phyloP scores from a whole-genome alignment of 2,797 vertebrate genomes.

The Labroides dimidiatus region DNA sequence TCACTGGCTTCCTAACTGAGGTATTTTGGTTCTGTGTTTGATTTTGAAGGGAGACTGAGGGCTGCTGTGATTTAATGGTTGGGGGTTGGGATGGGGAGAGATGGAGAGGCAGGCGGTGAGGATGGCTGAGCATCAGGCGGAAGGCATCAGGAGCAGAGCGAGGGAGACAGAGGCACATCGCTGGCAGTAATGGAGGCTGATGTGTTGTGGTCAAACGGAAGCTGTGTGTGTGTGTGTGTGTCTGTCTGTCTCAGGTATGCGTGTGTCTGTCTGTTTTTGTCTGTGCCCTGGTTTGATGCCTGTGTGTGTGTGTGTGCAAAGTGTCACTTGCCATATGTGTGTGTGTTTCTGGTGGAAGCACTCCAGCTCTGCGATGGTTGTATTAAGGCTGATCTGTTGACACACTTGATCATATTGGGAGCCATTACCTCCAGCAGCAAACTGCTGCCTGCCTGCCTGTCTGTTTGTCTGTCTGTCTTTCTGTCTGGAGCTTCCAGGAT shows the following conservation, averaged over 20 bases:
- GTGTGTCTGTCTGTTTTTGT: slow-evolving; percentile 47
- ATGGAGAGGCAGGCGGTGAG: slow-evolving; percentile 54
- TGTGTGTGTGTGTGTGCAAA: slow-evolving; percentile 28
- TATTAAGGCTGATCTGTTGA: slow-evolving; percentile 78
- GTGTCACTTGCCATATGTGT: slow-evolving; percentile 43
- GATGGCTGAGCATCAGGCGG: slow-evolving; percentile 67
- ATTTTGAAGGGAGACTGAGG: slow-evolving; percentile 36
- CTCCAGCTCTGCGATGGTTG: slow-evolving; percentile 40
- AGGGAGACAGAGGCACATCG: slow-evolving; percentile 65
- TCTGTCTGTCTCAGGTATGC: slow-evolving; percentile 63
- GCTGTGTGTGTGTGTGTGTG: slow-evolving; percentile 61
- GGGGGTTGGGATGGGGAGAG: slow-evolving; percentile 62
- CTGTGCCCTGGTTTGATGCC: slow-evolving; percentile 30
- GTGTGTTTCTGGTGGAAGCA: slow-evolving; percentile 43
- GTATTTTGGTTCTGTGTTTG: slow-evolving; percentile 67
- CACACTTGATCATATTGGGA: slow-evolving; percentile 75
- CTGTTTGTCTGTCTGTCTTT: slow-evolving; percentile 49
- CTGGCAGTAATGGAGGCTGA: slow-evolving; percentile 80
- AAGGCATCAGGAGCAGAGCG: slow-evolving; percentile 64
- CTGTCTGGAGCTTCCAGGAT: slow-evolving; percentile 70
- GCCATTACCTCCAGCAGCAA: slow-evolving; percentile 74
- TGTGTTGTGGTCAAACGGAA: slow-evolving; percentile 80
- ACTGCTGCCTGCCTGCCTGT: slow-evolving; percentile 55
- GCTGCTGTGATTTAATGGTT: slow-evolving; percentile 64
- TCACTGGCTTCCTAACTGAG: slow-evolving; percentile 58